Evolutionary conservation across 2,113 vertebrate species (phyloP).

Genomic region (Andinoacara biseriatus): DNA sequence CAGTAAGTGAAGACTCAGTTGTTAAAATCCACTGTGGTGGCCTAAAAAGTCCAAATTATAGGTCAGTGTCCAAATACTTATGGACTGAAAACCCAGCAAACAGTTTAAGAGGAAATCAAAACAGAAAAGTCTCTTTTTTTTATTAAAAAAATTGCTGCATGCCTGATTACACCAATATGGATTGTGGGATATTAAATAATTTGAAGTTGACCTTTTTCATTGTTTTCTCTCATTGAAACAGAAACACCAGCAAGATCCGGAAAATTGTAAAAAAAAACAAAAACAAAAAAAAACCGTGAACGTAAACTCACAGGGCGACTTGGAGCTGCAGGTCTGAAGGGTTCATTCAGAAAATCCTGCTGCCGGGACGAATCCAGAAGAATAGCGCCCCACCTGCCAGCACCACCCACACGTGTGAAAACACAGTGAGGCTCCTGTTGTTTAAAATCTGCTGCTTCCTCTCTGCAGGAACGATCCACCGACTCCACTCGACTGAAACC

Average conservation of each 20-base stretch:
- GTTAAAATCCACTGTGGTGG: not conserved
- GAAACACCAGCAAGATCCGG: not conserved
- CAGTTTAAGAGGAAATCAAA: too few relatives aligned
- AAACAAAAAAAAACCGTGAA: not conserved
- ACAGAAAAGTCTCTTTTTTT: too few relatives aligned
- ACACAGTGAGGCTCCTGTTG: not conserved
- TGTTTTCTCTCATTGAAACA: too few relatives aligned
- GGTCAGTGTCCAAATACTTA: not conserved
- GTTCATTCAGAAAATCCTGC: not conserved
- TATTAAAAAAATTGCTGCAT: too few relatives aligned
- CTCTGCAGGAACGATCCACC: not conserved
- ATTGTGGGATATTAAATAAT: not conserved
- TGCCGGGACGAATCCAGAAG: not conserved
- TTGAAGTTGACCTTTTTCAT: not conserved
- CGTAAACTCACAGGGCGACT: fast-evolving
- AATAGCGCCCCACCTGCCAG: not conserved
- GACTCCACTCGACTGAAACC: not conserved
- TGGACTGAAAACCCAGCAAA: too few relatives aligned
- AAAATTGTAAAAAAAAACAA: not conserved
- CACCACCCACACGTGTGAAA: not conserved
- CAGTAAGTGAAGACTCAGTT: not conserved
- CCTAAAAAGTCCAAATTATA: not conserved
- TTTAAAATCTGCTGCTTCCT: not conserved
- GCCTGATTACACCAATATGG: too few relatives aligned
- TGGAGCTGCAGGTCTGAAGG: not conserved